These are phyloP conservation scores for Oryzias curvinotus DNA, from an alignment of 2,113 vertebrate genomes.

Conservation along the genomic window DNA sequence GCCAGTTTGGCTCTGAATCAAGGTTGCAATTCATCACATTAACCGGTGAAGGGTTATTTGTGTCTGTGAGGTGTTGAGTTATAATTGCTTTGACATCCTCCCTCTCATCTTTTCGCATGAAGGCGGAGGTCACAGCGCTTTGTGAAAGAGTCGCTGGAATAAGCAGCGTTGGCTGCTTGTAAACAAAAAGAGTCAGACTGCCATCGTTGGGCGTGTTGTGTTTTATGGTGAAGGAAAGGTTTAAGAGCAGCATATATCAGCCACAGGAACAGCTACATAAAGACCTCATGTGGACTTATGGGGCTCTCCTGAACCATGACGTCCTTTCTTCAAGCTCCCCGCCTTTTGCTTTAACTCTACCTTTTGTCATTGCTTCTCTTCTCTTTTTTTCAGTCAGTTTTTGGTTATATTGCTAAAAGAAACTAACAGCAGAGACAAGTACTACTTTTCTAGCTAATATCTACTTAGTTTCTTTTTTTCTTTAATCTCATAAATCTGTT, in stretches of 20 bases:
- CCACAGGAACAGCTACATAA: constrained; percentile 34
- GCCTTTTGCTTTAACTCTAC: constrained; percentile 1
- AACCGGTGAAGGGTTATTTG: constrained; percentile 32
- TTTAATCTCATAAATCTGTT: constrained; percentile 32
- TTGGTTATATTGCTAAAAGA: constrained; percentile 4
- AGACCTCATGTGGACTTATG: constrained; percentile 55
- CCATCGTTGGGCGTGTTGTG: background rate
- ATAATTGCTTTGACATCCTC: constrained; percentile 38
- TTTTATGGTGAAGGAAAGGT: constrained; percentile 2
- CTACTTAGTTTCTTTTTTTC: constrained; percentile 18
- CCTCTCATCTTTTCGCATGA: constrained; percentile 3
- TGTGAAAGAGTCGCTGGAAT: background rate
- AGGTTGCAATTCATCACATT: constrained; percentile 32
- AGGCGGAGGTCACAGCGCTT: constrained; percentile 8
- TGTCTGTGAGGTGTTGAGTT: constrained; percentile 1
- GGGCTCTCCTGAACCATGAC: constrained; percentile 25
- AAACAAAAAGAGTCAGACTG: background rate
- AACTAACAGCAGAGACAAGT: constrained; percentile 22
- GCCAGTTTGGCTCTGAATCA: constrained; percentile 27
- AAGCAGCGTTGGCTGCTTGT: too few species aligned
- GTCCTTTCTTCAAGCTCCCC: constrained; percentile 5
- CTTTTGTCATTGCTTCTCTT: background rate
- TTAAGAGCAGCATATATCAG: constrained; percentile 46
- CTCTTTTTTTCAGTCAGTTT: background rate
- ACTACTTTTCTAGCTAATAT: constrained; percentile 8